phyloP scores from a whole-genome alignment of 2,797 vertebrate species.

The Chelon labrosus region DNA sequence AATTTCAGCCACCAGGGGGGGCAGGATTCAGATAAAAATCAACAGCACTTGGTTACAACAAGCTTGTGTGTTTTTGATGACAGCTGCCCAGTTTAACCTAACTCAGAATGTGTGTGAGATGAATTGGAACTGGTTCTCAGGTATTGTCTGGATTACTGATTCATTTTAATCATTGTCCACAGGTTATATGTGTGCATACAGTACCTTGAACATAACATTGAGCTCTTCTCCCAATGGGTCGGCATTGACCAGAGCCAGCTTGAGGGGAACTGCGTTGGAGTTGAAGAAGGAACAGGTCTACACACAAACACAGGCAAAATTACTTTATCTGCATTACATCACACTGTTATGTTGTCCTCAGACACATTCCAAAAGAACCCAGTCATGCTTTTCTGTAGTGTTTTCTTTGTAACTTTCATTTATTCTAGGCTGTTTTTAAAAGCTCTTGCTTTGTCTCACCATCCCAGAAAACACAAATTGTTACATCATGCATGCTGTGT shows the following conservation, averaged over 20 bases:
- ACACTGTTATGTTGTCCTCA: background rate
- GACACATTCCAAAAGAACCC: background rate
- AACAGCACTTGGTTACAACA: slow-evolving; percentile 28
- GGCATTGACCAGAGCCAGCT: slow-evolving; percentile 92
- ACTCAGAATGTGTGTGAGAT: background rate
- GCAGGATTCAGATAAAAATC: background rate
- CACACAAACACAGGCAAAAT: slow-evolving; percentile 42
- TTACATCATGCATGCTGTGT: background rate
- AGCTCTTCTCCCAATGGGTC: slow-evolving; percentile 97
- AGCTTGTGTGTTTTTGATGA: slow-evolving; percentile 1
- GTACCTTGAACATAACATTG: slow-evolving; percentile 99
- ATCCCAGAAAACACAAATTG: background rate
- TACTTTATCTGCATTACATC: background rate
- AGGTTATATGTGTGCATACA: background rate
- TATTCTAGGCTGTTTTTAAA: background rate
- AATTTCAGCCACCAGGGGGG: slow-evolving; percentile 70
- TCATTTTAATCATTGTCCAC: background rate
- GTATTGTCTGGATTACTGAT: background rate
- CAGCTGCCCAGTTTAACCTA: background rate
- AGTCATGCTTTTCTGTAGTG: no score
- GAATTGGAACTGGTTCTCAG: background rate
- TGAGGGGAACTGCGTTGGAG: slow-evolving; percentile 97
- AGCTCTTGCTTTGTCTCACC: background rate
- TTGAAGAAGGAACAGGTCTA: slow-evolving; percentile 99
- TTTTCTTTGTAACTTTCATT: background rate